These are phyloP conservation scores for Cynopterus sphinx DNA, from an alignment of 2,797 vertebrate genomes.

Conservation along the genomic window DNA sequence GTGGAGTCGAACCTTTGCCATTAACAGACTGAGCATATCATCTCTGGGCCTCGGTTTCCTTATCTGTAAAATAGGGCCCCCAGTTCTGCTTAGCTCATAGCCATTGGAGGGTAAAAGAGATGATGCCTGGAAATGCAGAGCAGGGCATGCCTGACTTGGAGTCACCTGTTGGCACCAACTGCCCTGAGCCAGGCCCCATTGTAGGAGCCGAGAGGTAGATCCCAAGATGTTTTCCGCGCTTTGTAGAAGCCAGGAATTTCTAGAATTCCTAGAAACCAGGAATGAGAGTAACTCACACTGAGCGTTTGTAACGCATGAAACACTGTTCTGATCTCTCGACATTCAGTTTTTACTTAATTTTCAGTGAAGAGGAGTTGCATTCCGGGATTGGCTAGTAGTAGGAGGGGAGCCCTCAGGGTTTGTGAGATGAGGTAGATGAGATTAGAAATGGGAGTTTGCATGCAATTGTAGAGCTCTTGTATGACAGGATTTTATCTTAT, in stretches of 20 bases:
- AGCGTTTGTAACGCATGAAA: rapidly evolving
- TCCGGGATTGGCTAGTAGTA: background rate
- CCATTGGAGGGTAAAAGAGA: background rate
- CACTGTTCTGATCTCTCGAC: background rate
- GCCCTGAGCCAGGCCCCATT: background rate
- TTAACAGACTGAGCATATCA: background rate
- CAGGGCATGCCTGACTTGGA: rapidly evolving
- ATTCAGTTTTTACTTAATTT: background rate
- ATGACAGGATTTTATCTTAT: background rate
- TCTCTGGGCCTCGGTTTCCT: background rate
- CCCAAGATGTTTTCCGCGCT: background rate
- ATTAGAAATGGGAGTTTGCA: background rate
- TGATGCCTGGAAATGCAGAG: rapidly evolving
- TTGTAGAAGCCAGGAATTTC: background rate
- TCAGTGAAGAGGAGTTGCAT: background rate
- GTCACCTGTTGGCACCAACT: background rate
- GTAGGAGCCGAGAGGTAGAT: background rate
- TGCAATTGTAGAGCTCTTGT: background rate
- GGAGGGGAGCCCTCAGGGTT: background rate
- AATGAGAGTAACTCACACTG: background rate
- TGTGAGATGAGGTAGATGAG: background rate
- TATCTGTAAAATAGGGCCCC: background rate
- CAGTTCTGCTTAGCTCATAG: background rate
- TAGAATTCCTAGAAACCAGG: background rate
- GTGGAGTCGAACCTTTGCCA: background rate